These are phyloP conservation scores for Myotis daubentonii DNA, from an alignment of 2,797 vertebrate genomes.

Conservation along the genomic window DNA sequence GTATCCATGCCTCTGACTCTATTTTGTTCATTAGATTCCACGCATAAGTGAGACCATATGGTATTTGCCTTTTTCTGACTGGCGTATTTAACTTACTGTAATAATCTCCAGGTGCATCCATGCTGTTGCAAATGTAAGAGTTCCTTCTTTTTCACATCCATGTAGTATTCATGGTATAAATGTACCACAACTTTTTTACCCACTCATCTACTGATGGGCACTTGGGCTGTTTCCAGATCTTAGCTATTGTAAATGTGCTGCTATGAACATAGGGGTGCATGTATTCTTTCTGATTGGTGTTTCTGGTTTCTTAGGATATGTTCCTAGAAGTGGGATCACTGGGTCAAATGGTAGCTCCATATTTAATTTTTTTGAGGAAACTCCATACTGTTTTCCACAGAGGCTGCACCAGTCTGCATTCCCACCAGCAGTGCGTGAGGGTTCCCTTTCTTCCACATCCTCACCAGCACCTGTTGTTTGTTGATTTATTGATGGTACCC, in stretches of 20 bases:
- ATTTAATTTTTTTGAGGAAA: neutral
- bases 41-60: neutral
- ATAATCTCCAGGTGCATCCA: neutral
- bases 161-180: neutral
- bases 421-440: neutral
- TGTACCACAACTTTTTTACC: neutral
- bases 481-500: neutral
- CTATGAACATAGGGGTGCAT: neutral
- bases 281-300: neutral
- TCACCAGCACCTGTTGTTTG: neutral
- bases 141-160: neutral
- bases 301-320: neutral
- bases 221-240: neutral
- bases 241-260: neutral
- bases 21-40: neutral
- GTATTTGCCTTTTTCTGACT: neutral
- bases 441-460: neutral
- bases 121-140: neutral
- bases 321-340: neutral
- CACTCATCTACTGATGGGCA: neutral
- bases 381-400: neutral
- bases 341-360: neutral
- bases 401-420: neutral
- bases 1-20: neutral
- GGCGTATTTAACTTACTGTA: neutral